Evolutionary conservation across 2,797 vertebrate species (phyloP), one percentile per base, ranked within the genome.

Genomic region (Sebastes itinus): DNA sequence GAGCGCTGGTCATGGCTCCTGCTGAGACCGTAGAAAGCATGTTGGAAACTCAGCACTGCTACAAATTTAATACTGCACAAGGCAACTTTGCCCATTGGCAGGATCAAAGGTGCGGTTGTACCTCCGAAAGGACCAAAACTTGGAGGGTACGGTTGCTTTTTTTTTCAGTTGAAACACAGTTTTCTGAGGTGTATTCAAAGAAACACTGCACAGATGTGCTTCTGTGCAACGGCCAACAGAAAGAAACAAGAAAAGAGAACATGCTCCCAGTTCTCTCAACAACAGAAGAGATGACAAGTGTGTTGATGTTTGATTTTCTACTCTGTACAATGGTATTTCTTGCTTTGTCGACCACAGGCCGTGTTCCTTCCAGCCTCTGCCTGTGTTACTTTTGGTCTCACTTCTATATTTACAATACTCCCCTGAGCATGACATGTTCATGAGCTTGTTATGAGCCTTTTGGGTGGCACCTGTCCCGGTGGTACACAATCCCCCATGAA

Each of bases 1-100:
- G 35, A 54, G 81, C 12, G 25, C 73, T 62, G 73, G 62, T 77
- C 74, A 28, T 64, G 38, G 63, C 75, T 78, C 84, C 80, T 55
- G 83, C 88, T 87, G 87, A 85, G 86, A 79, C 77, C 18, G 46
- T 35, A 79, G 70, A 70, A 71, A 55, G 22, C 56, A 71, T 59
- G 68, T 68, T 75, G 67, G 77, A 81, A 68, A 71, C 67, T 75
- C 81, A 75, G 75, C 77, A 72, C 77, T 42, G 65, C 82, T 66
- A 10, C 18, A 30, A 82, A 77, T 67, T 35, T 82, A 71, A 77
- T 66, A 79, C 69, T 72, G 70, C 63, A 80, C 73, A 52, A 78
- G 55, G 52, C 32, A 62, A 70, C 78, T 76, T 58, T 73, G 42
- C 60, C 52, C 22, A 66, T 38, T 82, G 78, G 62, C 42, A 73